Base-by-base conservation (phyloP, 2,888 invertebrate species). In the Archips xylosteana region DNA sequence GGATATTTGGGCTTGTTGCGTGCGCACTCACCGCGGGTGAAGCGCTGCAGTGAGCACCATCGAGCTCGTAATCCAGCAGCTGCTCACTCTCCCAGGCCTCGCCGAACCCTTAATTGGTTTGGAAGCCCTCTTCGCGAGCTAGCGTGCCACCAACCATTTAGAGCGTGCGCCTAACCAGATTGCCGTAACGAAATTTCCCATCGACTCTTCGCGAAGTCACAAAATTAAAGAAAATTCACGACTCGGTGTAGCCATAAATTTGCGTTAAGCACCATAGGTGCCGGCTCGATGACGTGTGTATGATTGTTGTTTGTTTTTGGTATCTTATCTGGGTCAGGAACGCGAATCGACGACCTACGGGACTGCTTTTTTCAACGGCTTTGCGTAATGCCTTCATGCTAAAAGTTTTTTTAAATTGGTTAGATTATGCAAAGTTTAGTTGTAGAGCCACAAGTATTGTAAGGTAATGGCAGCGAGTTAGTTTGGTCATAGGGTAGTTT, bases 31-130 rank as follows among this genome's bases (percentile, higher is more conserved):
- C 78, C 45, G 70, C 61, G 87, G 85, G 86, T 85, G 88, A 87
- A 87, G 85, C 87, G 86, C 78, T 83, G 85, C 87, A 84, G 85
- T 91, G 92, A 94, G 94, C 92, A 89, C 92, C 94, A 94, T 94
- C 89, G 92, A 94, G 89, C 89, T 89, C 89, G 87, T 90, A 89
- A 91, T 87, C 89, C 86, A 84, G 86, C 94, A 92, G 90, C 90
- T 94, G 94, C 78, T 76, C 76, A 73, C 84, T 86, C 89, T 94
- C 94, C 92, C 94, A 94, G 87, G 92, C 85, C 89, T 92, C 91
- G 92, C 90, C 91, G 92, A 85, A 84, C 87, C 92, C 92, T 92
- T 94, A 94, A 94, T 94, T 94, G 93, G 94, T 91, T 92, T 87
- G 89, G 92, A 92, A 92, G 85, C 92, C 92, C 93, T 92, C 94